These are phyloP conservation scores for Hemithea aestivaria DNA, from an alignment of 2,888 invertebrate species.

Conservation along the genomic window DNA sequence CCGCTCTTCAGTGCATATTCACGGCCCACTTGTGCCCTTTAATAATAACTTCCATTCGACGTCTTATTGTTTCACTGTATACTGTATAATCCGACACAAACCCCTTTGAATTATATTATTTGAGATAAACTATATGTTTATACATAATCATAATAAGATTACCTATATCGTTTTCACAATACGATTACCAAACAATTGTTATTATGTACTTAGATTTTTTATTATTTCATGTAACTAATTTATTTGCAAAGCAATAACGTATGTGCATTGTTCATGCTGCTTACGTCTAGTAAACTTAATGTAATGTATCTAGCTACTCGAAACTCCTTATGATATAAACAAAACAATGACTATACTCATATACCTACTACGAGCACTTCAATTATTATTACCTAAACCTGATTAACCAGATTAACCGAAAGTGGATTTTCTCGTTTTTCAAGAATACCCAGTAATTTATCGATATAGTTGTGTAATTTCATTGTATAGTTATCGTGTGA, in stretches of 20 bases:
- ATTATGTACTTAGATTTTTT: too few relatives aligned
- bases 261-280: too few relatives aligned
- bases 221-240: too few relatives aligned
- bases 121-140: too few relatives aligned
- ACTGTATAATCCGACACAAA: too few relatives aligned
- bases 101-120: too few relatives aligned
- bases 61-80: constrained; percentile 67
- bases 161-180: too few relatives aligned
- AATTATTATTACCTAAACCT: constrained; percentile 49
- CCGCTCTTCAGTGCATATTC: constrained; percentile 28
- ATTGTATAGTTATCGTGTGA: constrained; percentile 44
- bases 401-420: constrained; percentile 55
- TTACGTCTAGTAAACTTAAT: too few relatives aligned
- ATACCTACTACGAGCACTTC: constrained; percentile 33
- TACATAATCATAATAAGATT: too few relatives aligned
- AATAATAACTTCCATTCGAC: constrained; percentile 73
- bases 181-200: too few relatives aligned
- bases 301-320: too few relatives aligned
- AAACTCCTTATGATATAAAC: constrained; percentile 20
- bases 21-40: constrained; percentile 61
- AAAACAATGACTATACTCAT: constrained; percentile 42
- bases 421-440: constrained; percentile 64
- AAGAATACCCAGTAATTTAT: constrained; percentile 51
- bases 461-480: constrained; percentile 49
- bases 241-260: too few relatives aligned